Conservation (phyloP, 2,113 vertebrate genomes). For the Trogon melanurus region DNA sequence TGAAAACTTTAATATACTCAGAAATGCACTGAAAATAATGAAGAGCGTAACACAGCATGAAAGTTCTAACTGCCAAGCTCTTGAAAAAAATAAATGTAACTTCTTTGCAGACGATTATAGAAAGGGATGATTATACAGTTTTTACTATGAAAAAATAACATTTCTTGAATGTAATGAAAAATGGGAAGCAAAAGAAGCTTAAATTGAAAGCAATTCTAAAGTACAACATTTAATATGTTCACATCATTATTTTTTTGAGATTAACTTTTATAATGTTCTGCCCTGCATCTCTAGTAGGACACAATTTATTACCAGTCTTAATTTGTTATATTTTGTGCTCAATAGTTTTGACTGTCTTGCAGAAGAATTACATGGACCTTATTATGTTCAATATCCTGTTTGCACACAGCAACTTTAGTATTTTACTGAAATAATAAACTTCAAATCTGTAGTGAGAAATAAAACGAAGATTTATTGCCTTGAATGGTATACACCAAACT, state of each 20-base stretch:
- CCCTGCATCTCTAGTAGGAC: not conserved
- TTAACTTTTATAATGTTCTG: not conserved
- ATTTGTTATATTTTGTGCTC: not conserved
- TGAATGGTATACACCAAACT: not conserved
- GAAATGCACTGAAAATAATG: slow-evolving; percentile 64
- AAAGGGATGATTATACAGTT: not conserved
- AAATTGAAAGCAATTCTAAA: not conserved
- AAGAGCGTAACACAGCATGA: slow-evolving; percentile 36
- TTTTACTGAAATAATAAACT: not conserved
- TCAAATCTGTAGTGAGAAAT: not conserved
- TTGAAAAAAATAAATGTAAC: not conserved
- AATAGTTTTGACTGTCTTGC: not conserved
- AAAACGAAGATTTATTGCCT: not conserved
- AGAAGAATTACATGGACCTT: not conserved
- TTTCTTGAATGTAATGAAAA: slow-evolving; percentile 22
- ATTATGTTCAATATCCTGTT: not conserved
- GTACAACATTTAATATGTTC: not conserved
- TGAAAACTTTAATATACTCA: slow-evolving; percentile 55
- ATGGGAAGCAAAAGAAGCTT: not conserved
- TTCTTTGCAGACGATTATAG: not conserved
- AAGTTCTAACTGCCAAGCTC: slow-evolving; percentile 6
- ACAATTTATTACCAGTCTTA: not conserved
- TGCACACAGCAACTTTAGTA: not conserved
- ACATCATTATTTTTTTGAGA: not conserved
- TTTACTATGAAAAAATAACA: slow-evolving; percentile 8